phyloP scores from a whole-genome alignment of 1,140 invertebrate genomes.

The Nixonia krombeini region DNA sequence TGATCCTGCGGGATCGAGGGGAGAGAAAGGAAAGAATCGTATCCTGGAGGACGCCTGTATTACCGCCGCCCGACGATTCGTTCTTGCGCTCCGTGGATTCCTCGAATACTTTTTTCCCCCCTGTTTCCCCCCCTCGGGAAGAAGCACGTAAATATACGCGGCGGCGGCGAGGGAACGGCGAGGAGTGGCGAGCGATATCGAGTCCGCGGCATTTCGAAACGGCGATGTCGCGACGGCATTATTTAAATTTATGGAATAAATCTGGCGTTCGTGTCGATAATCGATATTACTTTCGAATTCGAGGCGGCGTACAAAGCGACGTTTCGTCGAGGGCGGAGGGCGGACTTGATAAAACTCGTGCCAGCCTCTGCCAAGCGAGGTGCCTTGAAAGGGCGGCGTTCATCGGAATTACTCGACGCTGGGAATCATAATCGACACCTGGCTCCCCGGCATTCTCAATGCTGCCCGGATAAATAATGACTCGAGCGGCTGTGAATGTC shows the following conservation, averaged over 20 bases:
- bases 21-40: constrained; percentile 47
- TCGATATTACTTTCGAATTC: constrained; percentile 9
- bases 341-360: constrained; percentile 27
- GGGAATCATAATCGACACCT: constrained; percentile 16
- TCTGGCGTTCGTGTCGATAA: neutral
- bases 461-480: constrained; percentile 8
- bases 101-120: constrained; percentile 22
- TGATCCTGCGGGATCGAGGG: constrained; percentile 63
- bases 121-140: neutral
- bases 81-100: constrained; percentile 32
- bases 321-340: constrained; percentile 16
- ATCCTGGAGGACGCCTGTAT: constrained; percentile 61
- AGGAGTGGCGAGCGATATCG: too few relatives aligned
- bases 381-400: constrained; percentile 21
- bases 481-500: neutral
- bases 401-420: constrained; percentile 21
- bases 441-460: constrained; percentile 12
- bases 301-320: constrained; percentile 1
- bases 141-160: too few relatives aligned
- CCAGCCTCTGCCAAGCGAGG: constrained; percentile 17
- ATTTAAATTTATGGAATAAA: neutral
- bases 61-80: constrained; percentile 30
- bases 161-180: too few relatives aligned
- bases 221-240: too few relatives aligned
- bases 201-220: too few relatives aligned